A percentile compares a stretch with the other conserved stretches of the same genome.
Conservation (phyloP, 2,888 invertebrate species). For the Drosophila peninsularis region DNA sequence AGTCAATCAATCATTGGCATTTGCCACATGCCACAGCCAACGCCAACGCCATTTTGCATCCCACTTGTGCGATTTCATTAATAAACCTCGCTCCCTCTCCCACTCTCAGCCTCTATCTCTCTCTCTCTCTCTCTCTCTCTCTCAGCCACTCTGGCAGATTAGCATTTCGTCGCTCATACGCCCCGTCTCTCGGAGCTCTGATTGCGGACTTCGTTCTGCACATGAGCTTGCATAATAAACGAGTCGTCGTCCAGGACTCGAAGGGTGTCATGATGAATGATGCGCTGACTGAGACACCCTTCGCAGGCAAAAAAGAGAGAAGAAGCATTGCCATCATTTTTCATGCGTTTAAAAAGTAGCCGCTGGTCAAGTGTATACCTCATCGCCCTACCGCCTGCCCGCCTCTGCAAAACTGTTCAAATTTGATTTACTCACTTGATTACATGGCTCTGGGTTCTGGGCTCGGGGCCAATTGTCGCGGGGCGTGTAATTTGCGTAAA, state of each 20-base stretch:
- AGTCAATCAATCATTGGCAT: conserved; percentile 77
- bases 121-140: too few species aligned
- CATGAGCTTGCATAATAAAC: conserved; percentile 82
- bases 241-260: conserved; percentile 48
- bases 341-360: conserved; percentile 79
- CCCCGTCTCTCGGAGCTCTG: conserved; percentile 38
- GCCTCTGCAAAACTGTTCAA: conserved; percentile 80
- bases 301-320: background rate
- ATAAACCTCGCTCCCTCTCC: conserved; percentile 43
- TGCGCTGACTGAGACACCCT: conserved; percentile 37
- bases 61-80: conserved; percentile 77
- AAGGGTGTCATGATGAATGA: conserved; percentile 81
- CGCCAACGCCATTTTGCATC: conserved; percentile 73
- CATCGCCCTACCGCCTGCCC: background rate
- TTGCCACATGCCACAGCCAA: conserved; percentile 41
- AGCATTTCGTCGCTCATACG: conserved; percentile 78
- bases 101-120: too few species aligned
- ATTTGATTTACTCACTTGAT: conserved; percentile 84
- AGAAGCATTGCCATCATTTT: conserved; percentile 72
- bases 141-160: conserved; percentile 48
- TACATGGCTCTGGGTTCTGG: conserved; percentile 50
- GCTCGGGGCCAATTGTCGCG: conserved; percentile 71
- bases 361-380: conserved; percentile 42
- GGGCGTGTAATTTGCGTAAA: conserved; percentile 82
- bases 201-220: conserved; percentile 31